Percentiles rank a stretch among this genome's conserved stretches.
Evolutionary conservation across 1,140 invertebrate genomes (phyloP).

Genomic region (Macrotrachela quadricornifera): DNA sequence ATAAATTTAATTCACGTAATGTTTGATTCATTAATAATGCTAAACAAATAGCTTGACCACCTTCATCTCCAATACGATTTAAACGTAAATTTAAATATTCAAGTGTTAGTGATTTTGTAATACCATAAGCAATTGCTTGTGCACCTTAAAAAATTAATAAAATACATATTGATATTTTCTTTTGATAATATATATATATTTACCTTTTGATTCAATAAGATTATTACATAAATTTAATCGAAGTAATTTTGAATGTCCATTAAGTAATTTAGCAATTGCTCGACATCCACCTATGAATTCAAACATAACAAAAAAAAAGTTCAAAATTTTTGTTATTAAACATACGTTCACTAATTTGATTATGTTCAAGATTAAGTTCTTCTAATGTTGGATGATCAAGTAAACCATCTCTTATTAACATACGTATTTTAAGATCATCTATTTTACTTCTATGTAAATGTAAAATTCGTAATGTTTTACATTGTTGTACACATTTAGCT

Average conservation of each 20-base stretch:
- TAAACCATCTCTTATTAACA: constrained; percentile 24
- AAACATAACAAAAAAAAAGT: no score
- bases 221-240: constrained; percentile 27
- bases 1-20: constrained; percentile 22
- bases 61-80: constrained; percentile 28
- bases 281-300: constrained; percentile 17
- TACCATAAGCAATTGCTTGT: constrained; percentile 27
- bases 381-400: constrained; percentile 20
- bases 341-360: constrained; percentile 22
- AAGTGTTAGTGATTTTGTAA: constrained; percentile 25
- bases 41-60: constrained; percentile 20
- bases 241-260: constrained; percentile 22
- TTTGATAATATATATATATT: no score
- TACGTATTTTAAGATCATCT: constrained; percentile 16
- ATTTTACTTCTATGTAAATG: constrained; percentile 13
- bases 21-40: constrained; percentile 15
- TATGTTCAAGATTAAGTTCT: constrained; percentile 28
- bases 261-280: constrained; percentile 29
- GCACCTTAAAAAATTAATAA: constrained; percentile 19
- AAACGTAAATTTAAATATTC: constrained; percentile 19
- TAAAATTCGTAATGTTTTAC: not conserved
- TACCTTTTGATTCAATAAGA: constrained; percentile 14
- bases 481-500: constrained; percentile 22
- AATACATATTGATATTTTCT: no score
- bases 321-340: no score